Conservation (phyloP, 2,888 invertebrate species). For the Tupiocoris notatus region DNA sequence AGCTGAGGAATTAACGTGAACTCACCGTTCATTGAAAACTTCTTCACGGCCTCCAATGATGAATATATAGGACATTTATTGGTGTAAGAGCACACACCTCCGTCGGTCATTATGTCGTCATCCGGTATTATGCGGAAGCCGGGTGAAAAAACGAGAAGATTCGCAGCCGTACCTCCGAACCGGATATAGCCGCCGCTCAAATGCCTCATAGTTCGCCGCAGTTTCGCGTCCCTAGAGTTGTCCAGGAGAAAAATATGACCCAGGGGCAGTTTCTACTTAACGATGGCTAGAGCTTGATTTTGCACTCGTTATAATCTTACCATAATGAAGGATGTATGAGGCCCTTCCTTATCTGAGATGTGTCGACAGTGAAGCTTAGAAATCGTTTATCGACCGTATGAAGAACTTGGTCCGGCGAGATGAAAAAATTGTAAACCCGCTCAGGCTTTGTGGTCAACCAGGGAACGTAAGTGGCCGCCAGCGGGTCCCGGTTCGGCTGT, state of each 20-base stretch:
- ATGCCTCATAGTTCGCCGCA: constrained; percentile 38
- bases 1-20: too few relatives aligned
- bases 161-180: constrained; percentile 45
- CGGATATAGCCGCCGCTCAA: constrained; percentile 45
- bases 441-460: constrained; percentile 40
- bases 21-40: constrained; percentile 44
- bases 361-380: constrained; percentile 46
- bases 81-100: constrained; percentile 37
- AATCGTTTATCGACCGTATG: constrained; percentile 41
- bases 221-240: constrained; percentile 41
- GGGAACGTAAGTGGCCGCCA: not conserved
- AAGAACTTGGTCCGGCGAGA: constrained; percentile 11
- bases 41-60: constrained; percentile 27
- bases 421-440: constrained; percentile 27
- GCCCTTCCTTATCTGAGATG: constrained; percentile 44
- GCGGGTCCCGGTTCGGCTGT: not conserved
- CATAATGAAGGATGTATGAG: constrained; percentile 40
- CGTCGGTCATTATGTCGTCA: constrained; percentile 41
- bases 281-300: not conserved
- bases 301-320: constrained; percentile 1
- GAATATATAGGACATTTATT: constrained; percentile 8
- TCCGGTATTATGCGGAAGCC: constrained; percentile 34
- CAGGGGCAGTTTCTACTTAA: too few relatives aligned
- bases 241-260: not conserved
- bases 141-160: constrained; percentile 43